These are phyloP conservation scores for Macrotis lagotis DNA, from an alignment of 2,113 vertebrate genomes.

Conservation along the genomic window DNA sequence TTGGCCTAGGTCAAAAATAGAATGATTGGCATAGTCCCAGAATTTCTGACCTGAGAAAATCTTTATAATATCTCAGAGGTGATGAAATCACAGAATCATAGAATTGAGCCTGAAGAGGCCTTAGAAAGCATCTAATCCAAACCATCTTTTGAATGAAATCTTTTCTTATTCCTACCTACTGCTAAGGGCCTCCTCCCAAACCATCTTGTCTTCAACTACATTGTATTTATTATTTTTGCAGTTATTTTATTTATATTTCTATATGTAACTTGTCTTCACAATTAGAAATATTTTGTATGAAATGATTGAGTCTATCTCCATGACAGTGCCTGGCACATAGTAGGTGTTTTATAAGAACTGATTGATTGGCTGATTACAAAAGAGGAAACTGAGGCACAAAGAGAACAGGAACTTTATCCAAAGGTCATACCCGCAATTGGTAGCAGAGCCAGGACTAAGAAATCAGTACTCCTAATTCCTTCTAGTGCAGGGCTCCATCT, in stretches of 20 bases:
- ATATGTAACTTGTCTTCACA: background rate
- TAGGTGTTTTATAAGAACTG: background rate
- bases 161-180: background rate
- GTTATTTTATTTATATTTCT: background rate
- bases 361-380: background rate
- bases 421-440: background rate
- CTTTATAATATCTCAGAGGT: background rate
- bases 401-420: background rate
- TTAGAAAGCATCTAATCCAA: background rate
- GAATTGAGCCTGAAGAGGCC: background rate
- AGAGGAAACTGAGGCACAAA: background rate
- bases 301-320: background rate
- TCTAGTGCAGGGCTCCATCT: background rate
- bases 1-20: background rate
- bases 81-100: background rate
- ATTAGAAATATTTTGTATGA: background rate
- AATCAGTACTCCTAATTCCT: background rate
- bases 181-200: background rate
- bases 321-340: background rate
- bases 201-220: background rate
- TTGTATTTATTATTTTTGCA: background rate
- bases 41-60: background rate
- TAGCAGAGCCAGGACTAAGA: background rate
- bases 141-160: background rate
- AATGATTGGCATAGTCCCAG: background rate